A percentile compares a stretch with the other conserved stretches of the same genome.
Conservation (phyloP, 2,113 vertebrate genomes). For the Dissostichus mawsoni region DNA sequence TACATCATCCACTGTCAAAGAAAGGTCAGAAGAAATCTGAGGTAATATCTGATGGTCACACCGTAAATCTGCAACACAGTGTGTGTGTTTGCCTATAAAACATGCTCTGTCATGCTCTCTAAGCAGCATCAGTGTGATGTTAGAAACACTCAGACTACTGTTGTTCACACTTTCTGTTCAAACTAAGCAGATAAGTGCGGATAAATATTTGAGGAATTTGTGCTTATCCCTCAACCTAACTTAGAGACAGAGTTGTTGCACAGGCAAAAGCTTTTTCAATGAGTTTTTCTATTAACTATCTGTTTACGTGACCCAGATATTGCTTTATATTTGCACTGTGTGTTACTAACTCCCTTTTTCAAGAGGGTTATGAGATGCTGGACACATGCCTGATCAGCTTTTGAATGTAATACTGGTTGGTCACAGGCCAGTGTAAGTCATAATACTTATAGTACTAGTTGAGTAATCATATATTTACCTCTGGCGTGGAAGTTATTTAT, state of each 20-base stretch:
- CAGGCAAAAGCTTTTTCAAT: not conserved
- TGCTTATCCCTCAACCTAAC: slow-evolving; percentile 21
- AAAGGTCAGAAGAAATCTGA: not conserved
- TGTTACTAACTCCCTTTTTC: not conserved
- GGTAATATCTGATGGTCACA: not conserved
- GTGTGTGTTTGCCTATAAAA: not conserved
- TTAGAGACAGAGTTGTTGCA: slow-evolving; percentile 13
- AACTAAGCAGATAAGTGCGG: slow-evolving; percentile 52
- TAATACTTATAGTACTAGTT: not conserved
- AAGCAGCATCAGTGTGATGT: slow-evolving; percentile 13
- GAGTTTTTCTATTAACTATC: not conserved
- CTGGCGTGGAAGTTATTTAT: not conserved
- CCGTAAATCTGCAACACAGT: not conserved
- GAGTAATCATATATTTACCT: not conserved
- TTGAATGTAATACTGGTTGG: not conserved
- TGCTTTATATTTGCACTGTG: not conserved
- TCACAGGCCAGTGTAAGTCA: not conserved
- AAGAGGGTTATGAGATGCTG: too few species aligned
- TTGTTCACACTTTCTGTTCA: slow-evolving; percentile 14
- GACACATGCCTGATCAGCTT: not conserved
- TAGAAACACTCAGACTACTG: not conserved
- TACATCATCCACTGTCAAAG: not conserved
- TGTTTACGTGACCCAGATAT: not conserved
- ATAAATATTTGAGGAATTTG: slow-evolving; percentile 56
- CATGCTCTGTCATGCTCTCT: slow-evolving; percentile 16